These are phyloP conservation scores for Labeo catla DNA, from an alignment of 2,113 vertebrate genomes.

Conservation along the genomic window DNA sequence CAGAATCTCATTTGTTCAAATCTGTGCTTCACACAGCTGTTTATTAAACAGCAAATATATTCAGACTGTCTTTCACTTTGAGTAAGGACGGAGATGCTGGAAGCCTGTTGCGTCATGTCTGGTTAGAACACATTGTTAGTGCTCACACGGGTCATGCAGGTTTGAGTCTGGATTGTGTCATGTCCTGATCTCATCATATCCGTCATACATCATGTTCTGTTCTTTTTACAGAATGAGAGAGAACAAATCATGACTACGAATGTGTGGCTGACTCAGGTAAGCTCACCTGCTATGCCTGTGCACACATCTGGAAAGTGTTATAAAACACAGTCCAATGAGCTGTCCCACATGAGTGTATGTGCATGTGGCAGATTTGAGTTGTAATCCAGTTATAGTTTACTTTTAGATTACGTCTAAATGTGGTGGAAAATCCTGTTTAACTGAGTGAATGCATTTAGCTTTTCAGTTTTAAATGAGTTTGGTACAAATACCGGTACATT, in stretches of 20 bases:
- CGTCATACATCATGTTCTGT: neutral
- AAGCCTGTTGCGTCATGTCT: neutral
- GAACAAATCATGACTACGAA: conserved; percentile 85
- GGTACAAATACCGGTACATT: neutral
- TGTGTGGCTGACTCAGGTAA: conserved; percentile 81
- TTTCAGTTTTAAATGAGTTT: neutral
- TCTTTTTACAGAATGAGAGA: conserved; percentile 76
- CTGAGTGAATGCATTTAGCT: neutral
- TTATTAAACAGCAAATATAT: neutral
- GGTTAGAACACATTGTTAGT: neutral
- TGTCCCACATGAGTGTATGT: neutral
- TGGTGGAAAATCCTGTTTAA: neutral
- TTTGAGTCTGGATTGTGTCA: neutral
- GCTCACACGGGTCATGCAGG: neutral
- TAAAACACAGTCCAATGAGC: conserved; percentile 1
- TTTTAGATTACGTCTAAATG: neutral
- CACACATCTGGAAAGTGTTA: neutral
- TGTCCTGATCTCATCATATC: neutral
- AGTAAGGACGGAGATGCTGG: neutral
- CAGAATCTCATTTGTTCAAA: neutral
- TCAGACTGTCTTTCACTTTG: neutral
- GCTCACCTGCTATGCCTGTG: neutral
- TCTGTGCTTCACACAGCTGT: neutral
- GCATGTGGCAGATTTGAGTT: neutral
- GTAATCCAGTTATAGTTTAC: neutral